Evolutionary conservation across 2,888 invertebrate genomes (phyloP).

Genomic region (Harmothoe impar): DNA sequence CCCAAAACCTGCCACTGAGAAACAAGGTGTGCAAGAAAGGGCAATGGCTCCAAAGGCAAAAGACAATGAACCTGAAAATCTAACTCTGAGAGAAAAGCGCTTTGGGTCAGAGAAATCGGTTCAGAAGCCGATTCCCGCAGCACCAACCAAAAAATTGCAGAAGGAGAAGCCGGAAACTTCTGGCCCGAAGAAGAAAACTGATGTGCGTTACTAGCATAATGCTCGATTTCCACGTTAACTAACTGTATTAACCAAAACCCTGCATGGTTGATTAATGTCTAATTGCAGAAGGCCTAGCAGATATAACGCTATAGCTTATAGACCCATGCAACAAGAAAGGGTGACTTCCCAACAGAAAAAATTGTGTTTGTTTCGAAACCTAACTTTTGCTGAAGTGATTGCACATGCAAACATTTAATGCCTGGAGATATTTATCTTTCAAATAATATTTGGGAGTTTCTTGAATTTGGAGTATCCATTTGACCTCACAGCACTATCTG

Average conservation of each 20-base stretch:
- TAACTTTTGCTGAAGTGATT: too few relatives aligned
- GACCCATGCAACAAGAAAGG: too few relatives aligned
- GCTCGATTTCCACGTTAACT: background rate
- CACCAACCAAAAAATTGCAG: background rate
- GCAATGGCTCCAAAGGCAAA: background rate
- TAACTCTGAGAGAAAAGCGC: background rate
- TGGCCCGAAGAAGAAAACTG: background rate
- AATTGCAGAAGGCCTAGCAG: background rate
- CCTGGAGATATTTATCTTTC: too few relatives aligned
- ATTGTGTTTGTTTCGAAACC: too few relatives aligned
- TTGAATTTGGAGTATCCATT: too few relatives aligned
- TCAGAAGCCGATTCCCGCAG: background rate
- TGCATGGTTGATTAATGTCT: background rate
- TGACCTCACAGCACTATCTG: too few relatives aligned
- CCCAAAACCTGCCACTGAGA: background rate
- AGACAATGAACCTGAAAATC: background rate
- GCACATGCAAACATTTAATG: too few relatives aligned
- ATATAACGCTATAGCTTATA: background rate
- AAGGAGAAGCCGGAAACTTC: background rate
- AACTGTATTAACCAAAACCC: constrained; percentile 17
- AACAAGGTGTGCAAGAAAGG: background rate
- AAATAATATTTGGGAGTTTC: too few relatives aligned
- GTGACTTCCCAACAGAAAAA: too few relatives aligned
- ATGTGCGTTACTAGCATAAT: constrained; percentile 25
- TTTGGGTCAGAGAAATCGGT: background rate